phyloP scores from a whole-genome alignment of 2,113 vertebrate species.

The Rhabdomys dilectus region DNA sequence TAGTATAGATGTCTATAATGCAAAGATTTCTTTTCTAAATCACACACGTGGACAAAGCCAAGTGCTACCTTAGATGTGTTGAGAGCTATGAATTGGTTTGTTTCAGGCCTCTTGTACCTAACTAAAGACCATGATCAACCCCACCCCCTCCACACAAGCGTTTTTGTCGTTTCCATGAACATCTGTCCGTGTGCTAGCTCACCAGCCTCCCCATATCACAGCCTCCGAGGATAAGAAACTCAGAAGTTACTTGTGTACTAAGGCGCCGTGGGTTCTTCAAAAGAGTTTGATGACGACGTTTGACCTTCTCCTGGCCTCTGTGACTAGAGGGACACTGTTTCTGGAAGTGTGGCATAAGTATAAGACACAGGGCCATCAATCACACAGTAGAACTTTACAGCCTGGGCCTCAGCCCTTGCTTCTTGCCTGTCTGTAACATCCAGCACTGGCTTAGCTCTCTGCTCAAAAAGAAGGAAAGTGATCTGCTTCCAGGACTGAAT shows the following conservation, averaged over 20 bases:
- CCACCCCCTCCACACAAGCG: rapidly evolving
- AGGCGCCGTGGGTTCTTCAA: background rate
- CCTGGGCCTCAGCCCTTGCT: background rate
- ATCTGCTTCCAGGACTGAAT: background rate
- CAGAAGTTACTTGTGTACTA: rapidly evolving
- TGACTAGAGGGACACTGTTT: background rate
- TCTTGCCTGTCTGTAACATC: background rate
- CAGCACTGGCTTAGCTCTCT: background rate
- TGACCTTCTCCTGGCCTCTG: background rate
- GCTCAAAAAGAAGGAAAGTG: background rate
- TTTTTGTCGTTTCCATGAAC: rapidly evolving
- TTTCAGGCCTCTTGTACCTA: background rate
- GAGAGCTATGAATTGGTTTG: background rate
- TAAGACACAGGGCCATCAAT: background rate
- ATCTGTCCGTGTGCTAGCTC: background rate
- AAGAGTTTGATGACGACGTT: background rate
- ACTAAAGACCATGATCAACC: background rate
- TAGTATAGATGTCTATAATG: rapidly evolving
- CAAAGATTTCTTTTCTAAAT: background rate
- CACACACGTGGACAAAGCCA: background rate
- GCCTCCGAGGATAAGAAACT: background rate
- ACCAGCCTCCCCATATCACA: background rate
- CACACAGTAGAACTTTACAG: background rate
- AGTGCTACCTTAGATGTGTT: background rate
- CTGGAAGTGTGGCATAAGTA: background rate